Base-by-base conservation (phyloP, 2,113 vertebrate species). In the Thinocorus orbignyianus region DNA sequence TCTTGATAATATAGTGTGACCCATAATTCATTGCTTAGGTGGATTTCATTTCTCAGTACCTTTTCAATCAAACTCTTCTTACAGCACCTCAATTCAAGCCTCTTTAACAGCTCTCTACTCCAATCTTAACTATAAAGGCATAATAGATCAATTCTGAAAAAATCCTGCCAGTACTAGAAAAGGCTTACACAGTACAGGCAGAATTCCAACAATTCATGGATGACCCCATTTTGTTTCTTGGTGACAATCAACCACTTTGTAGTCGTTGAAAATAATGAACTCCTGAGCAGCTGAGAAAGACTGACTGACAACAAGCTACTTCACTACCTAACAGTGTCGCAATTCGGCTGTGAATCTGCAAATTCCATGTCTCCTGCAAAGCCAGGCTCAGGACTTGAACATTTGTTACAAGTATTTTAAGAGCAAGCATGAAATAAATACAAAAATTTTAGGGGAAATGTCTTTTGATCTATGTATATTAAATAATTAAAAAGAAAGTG, bases 61-160 rank as follows among this genome's bases (percentile, higher is more conserved):
- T 93, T 96, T 92, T 95, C 90, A 94, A 92, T 96, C 96, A 88
- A 94, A 88, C 33, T 93, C 85, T 64, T 97, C 97, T 96, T 95
- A 91, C 60, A 97, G 81, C 72, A 87, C 48, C 69, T 91, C 87
- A 92, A 91, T 81, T 85, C 94, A 90, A 97, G 86, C 93, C 93
- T 92, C 86, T 96, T 94, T 92, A 95, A 95, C 60, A 85, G 81
- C 90, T 94, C 86, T 78, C 92, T 88, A 86, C 65, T 96, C 81
- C 73, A 94, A 11, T 37, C 77, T n/a, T 55, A 81, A 76, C 65
- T 78, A 25, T 39, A 65, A 94, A 58, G 57, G 57, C 35, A 54
- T 12, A 48, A 92, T 48, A 52, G 7, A 82, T 61, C 46, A 78
- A 39, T 10, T 70, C 33, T 46, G 39, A 15, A 24, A 62, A 78